Evolutionary conservation across 2,113 vertebrate genomes (phyloP), one percentile per base, ranked within the genome.

Genomic region (Morone saxatilis): DNA sequence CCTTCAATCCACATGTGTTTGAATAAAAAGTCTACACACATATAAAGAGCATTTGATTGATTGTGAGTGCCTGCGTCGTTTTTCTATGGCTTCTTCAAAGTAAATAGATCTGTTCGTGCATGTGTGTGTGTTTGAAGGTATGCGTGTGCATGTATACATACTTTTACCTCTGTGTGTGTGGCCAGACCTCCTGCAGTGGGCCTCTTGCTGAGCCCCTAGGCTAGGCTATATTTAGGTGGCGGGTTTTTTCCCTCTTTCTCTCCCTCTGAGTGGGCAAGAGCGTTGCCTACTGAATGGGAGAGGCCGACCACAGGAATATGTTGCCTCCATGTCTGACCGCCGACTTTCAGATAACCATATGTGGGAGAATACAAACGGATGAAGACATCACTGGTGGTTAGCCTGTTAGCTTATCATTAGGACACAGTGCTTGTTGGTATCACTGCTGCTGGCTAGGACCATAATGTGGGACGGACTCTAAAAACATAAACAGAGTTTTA

Each of bases 251-350:
- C 59, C 63, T 70, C 81, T 56, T 22, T 77, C 84, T 80, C 82
- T 78, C 85, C 17, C 72, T 80, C 71, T 67, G 87, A 83, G 84
- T 81, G 73, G 70, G 75, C 74, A 61, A 82, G 79, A 91, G 89
- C 53, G 25, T 79, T 90, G 89, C 80, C 80, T 85, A 20, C 90
- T 91, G 90, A 87, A 89, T 87, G 89, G 86, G 88, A 91, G 92
- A 85, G 93, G 92, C 91, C 69, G 57, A 88, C 93, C 94, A 59
- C 93, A 90, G 91, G 81, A 84, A 91, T 75, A 86, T 71, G 92
- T 87, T 90, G 91, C 92, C 92, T 89, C 86, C 31, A 4, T 90
- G 93, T 94, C 93, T 94, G 89, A 78, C 93, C 92, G 11, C 92
- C 38, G 75, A 81, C 83, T 60, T 87, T 86, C 81, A 91, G 89